Base-by-base conservation (phyloP, 1,140 invertebrate genomes). In the Rhagoletis pomonella region DNA sequence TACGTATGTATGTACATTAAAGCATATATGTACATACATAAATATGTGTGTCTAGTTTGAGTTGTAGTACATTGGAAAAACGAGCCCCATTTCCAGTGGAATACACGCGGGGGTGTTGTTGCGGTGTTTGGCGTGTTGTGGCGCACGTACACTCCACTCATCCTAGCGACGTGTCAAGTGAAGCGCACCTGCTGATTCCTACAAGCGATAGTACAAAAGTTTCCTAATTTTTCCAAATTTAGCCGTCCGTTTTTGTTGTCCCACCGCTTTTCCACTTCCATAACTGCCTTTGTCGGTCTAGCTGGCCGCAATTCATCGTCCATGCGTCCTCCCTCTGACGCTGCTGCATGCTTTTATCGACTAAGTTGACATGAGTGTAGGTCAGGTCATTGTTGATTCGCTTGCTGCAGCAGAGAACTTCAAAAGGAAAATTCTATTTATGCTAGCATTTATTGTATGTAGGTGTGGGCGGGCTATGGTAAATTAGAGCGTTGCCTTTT, bases 131-230 rank as follows among this genome's bases (percentile, higher is more conserved):
- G 6, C 29, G 42, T 73, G 67, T 39, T 47, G 3, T 42, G 17
- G 12, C 14, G 67, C 67, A 73, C 67, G 67, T 73, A 73, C 67
- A 73, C 67, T 17, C 3, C 67, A n/a, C n/a, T n/a, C n/a, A n/a
- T n/a, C n/a, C n/a, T n/a, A n/a, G n/a, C n/a, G n/a, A n/a, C n/a
- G n/a, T n/a, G n/a, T n/a, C 10, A 39, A 44, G 67, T 17, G 42
- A 12, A 73, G 67, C 39, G 44, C 42, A 47, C 39, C 67, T 47
- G 14, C 6, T 47, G 67, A 62, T 62, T 62, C 17, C 60, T 14
- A 62, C 12, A 62, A 62, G 14, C 4, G 14, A 62, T 62, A 47
- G 42, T 73, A 4, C 44, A 73, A 17, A 39, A 47, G 42, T 47
- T 73, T 4, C 39, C 67, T 73, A 73, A 47, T 73, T 47, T 14